These are phyloP conservation scores for Drosophila pseudoobscura DNA, from an alignment of 1,140 invertebrate species.

Conservation along the genomic window DNA sequence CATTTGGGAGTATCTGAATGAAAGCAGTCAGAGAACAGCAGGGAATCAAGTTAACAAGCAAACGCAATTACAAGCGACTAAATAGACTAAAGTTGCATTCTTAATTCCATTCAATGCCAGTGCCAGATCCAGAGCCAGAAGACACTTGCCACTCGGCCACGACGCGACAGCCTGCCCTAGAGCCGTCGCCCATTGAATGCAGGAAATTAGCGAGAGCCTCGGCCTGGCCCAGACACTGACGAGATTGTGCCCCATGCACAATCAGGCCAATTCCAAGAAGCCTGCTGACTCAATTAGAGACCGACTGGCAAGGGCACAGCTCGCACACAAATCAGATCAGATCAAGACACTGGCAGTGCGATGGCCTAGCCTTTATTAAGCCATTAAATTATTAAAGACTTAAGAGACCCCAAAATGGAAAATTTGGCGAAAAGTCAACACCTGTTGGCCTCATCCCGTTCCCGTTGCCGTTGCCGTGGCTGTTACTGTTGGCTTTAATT, in stretches of 20 bases:
- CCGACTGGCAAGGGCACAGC: slow-evolving; percentile 23
- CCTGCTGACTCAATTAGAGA: slow-evolving; percentile 60
- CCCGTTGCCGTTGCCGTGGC: background rate
- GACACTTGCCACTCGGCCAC: background rate
- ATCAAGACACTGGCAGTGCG: slow-evolving; percentile 3
- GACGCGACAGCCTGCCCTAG: too few relatives aligned
- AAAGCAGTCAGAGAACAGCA: slow-evolving; percentile 52
- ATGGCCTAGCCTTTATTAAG: slow-evolving; percentile 23
- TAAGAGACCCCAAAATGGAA: slow-evolving; percentile 8
- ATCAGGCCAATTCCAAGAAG: slow-evolving; percentile 47
- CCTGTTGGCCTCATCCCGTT: slow-evolving; percentile 33
- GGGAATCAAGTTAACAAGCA: slow-evolving; percentile 63
- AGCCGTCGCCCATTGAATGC: slow-evolving; percentile 42
- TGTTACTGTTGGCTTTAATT: slow-evolving; percentile 35
- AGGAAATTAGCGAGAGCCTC: slow-evolving; percentile 52
- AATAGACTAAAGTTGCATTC: slow-evolving; percentile 69
- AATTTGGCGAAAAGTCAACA: slow-evolving; percentile 38
- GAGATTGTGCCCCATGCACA: slow-evolving; percentile 36
- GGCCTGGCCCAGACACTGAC: slow-evolving; percentile 2
- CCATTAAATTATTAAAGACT: slow-evolving; percentile 63
- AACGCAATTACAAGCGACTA: slow-evolving; percentile 73
- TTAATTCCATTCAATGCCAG: slow-evolving; percentile 35
- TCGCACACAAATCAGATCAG: slow-evolving; percentile 35
- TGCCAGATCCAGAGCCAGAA: background rate
- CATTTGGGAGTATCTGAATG: slow-evolving; percentile 42